Conservation (phyloP, 2,888 invertebrate genomes). For the Tiphia femorata region DNA sequence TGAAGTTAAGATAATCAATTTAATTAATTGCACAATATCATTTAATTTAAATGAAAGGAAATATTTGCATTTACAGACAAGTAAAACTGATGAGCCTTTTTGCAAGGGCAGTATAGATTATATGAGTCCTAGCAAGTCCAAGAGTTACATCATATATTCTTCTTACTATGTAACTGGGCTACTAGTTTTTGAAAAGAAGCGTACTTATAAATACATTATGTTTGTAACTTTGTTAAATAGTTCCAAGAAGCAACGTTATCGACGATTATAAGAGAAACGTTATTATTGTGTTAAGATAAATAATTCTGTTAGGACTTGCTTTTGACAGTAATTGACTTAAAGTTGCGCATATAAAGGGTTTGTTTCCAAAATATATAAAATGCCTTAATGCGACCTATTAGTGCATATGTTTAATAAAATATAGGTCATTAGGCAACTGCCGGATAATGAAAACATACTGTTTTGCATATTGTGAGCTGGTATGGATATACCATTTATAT, state of each 20-base stretch:
- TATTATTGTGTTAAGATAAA: slow-evolving; percentile 11
- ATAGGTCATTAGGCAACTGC: slow-evolving; percentile 36
- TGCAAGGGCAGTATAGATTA: neutral
- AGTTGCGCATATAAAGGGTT: neutral
- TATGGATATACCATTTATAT: slow-evolving; percentile 16
- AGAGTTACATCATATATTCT: slow-evolving; percentile 60
- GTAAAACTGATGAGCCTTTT: neutral
- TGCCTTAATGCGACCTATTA: slow-evolving; percentile 44
- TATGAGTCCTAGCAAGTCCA: slow-evolving; percentile 15
- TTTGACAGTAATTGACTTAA: neutral
- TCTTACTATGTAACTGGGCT: slow-evolving; percentile 60
- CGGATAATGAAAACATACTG: slow-evolving; percentile 20
- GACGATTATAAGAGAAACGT: slow-evolving; percentile 16
- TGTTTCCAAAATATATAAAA: slow-evolving; percentile 6
- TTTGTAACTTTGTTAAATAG: slow-evolving; percentile 10
- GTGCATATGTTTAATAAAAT: slow-evolving; percentile 42
- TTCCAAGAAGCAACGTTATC: no score
- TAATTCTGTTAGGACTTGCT: slow-evolving; percentile 9
- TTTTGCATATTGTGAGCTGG: slow-evolving; percentile 7
- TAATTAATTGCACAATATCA: neutral
- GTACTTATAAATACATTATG: slow-evolving; percentile 11
- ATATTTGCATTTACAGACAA: no score
- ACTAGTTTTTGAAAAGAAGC: slow-evolving; percentile 5
- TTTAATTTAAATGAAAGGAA: neutral
- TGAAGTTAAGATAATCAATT: no score